Evolutionary conservation across 2,888 invertebrate species (phyloP), one percentile per base, ranked within the genome.

Genomic region (Phania funesta): DNA sequence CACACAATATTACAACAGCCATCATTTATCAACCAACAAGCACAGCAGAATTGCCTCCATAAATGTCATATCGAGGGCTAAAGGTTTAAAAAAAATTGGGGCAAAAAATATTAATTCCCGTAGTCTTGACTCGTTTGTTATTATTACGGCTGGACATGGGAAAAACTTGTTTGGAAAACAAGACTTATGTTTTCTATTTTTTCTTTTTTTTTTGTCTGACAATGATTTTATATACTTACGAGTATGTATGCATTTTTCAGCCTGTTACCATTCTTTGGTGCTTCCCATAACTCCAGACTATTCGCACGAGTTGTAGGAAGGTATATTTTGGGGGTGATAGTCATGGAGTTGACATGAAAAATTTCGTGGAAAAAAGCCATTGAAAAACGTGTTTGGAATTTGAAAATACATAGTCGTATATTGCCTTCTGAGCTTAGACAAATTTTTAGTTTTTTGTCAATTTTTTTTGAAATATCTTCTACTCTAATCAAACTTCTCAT

Each of bases 371-470:
- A 64, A 56, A 78, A 64, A 44, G 35, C 74, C 78, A 70, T 77
- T 58, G 56, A 26, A 58, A 64, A 74, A 82, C 82, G 82, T 82
- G 82, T 82, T 65, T 48, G 68, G 82, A 78, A 82, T 82, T 70
- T 50, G 56, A 48, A 70, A 82, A 62, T 32, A 26, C 52, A 20
- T 20, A 38, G 22, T 29, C 38, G 38, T 56, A 26, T 58, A 20
- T 20, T 44, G 22, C 38, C 38, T 46, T 56, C 58, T 58, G 18
- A 29, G 3, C 9, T 46, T 9, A 38, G 32, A 20, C 29, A 24
- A 54, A 13, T 54, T 62, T 18, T 50, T 64, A 26, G 38, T 64
- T 44, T 48, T 58, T 20, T 60, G n/a, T 38, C 35, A 8, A 2
- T 46, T 46, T 54, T 71, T 71, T 58, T 50, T 20, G 16, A 16